phyloP scores from a whole-genome alignment of 2,888 invertebrate genomes.

The Drosophila melanosoma region DNA sequence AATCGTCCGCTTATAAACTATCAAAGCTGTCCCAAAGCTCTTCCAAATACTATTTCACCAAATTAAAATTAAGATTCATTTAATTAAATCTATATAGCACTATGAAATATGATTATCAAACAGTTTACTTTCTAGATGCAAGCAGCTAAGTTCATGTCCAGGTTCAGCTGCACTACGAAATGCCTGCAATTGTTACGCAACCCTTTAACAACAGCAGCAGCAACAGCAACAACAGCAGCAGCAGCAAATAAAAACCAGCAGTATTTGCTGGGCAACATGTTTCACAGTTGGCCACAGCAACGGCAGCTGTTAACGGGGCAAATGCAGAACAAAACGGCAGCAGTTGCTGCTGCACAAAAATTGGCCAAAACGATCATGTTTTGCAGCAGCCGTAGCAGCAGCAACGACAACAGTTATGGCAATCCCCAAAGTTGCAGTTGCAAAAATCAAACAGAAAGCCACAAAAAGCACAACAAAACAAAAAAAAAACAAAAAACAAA shows the following conservation, averaged over 20 bases:
- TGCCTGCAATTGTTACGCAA: conserved; percentile 69
- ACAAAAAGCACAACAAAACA: conserved; percentile 24
- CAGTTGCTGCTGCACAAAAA: conserved; percentile 60
- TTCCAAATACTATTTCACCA: too few species aligned
- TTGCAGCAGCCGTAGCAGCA: conserved; percentile 36
- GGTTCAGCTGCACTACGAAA: conserved; percentile 35
- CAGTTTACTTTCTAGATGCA: conserved; percentile 39
- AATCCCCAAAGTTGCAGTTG: conserved; percentile 73
- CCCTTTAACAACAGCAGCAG: conserved; percentile 36
- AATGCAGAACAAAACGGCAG: conserved; percentile 57
- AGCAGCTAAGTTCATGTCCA: conserved; percentile 1
- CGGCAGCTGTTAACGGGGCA: conserved; percentile 56
- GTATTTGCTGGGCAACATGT: conserved; percentile 61
- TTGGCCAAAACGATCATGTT: conserved; percentile 79
- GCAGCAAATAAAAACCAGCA: conserved; percentile 34
- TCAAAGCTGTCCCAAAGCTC: background rate
- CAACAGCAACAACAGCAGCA: conserved; percentile 36
- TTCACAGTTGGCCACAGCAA: conserved; percentile 52
- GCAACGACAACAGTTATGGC: conserved; percentile 69
- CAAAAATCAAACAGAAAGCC: conserved; percentile 72
- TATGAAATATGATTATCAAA: conserved; percentile 1
- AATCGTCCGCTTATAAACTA: background rate
- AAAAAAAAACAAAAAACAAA: conserved; percentile 13
- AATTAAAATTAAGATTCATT: background rate
- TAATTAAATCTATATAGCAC: background rate